Evolutionary conservation across 2,888 invertebrate genomes (phyloP).

Genomic region (Pyralis farinalis): DNA sequence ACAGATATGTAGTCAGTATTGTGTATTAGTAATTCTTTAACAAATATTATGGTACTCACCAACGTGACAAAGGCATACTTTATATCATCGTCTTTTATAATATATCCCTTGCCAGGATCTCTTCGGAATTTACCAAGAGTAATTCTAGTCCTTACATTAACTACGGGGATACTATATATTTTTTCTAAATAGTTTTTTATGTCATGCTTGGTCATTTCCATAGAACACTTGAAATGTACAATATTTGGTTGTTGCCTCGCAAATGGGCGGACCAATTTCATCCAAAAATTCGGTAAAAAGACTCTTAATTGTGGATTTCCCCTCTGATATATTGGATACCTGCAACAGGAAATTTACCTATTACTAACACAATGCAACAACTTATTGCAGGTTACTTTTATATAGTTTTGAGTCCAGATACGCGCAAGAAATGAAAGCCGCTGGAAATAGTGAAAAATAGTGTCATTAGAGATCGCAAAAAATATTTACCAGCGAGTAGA

Average conservation of each 20-base stretch:
- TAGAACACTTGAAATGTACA: slow-evolving; percentile 94
- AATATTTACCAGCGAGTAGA: slow-evolving; percentile 61
- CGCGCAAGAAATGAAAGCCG: too few relatives aligned
- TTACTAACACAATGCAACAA: too few relatives aligned
- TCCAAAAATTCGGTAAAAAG: slow-evolving; percentile 98
- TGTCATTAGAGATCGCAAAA: too few relatives aligned
- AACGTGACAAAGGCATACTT: slow-evolving; percentile 90
- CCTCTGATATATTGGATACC: slow-evolving; percentile 94
- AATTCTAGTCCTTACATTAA: slow-evolving; percentile 89
- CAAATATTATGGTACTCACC: slow-evolving; percentile 66
- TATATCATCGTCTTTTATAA: slow-evolving; percentile 91
- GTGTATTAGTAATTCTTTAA: too few relatives aligned
- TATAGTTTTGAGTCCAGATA: too few relatives aligned
- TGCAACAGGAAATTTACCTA: slow-evolving; percentile 41
- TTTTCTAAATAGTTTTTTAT: slow-evolving; percentile 96
- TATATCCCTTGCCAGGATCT: slow-evolving; percentile 81
- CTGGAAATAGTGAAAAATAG: too few relatives aligned
- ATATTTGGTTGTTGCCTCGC: slow-evolving; percentile 87
- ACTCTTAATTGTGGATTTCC: slow-evolving; percentile 97
- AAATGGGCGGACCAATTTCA: slow-evolving; percentile 91
- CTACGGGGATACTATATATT: slow-evolving; percentile 93
- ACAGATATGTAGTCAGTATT: too few relatives aligned
- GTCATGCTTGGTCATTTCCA: slow-evolving; percentile 96
- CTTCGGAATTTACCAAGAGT: slow-evolving; percentile 84
- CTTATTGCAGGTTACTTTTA: too few relatives aligned